Conservation (phyloP, 2,888 invertebrate genomes). For the Tillus elongatus region DNA sequence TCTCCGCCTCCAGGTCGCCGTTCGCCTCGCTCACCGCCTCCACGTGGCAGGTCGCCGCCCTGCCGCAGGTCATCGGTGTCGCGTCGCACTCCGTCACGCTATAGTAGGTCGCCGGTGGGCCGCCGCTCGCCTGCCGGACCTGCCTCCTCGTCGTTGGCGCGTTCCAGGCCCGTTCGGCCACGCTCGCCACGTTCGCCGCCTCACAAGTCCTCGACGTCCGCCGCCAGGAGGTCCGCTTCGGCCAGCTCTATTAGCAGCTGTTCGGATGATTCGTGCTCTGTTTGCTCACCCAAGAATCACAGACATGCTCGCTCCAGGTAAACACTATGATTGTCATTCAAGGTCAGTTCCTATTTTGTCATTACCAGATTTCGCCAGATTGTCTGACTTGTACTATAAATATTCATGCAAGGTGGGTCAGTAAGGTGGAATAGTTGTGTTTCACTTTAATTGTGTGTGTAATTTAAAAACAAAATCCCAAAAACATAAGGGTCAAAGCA, state of each 20-base stretch:
- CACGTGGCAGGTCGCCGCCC: constrained; percentile 26
- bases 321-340: too few species aligned
- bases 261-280: constrained; percentile 75
- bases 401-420: too few species aligned
- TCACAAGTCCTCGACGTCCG: constrained; percentile 31
- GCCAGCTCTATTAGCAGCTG: constrained; percentile 73
- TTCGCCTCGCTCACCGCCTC: constrained; percentile 27
- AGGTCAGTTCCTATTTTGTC: too few species aligned
- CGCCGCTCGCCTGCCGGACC: constrained; percentile 22
- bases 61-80: too few species aligned
- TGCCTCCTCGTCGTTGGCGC: constrained; percentile 22
- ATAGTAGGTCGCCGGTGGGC: constrained; percentile 25
- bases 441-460: too few species aligned
- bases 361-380: too few species aligned
- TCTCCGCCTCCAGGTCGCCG: constrained; percentile 21
- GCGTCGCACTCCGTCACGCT: constrained; percentile 28
- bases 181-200: constrained; percentile 14
- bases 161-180: constrained; percentile 19
- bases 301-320: constrained; percentile 35
- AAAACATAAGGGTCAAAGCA: too few species aligned
- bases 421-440: too few species aligned
- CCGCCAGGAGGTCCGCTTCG: constrained; percentile 48
- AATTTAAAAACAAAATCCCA: too few species aligned
- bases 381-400: too few species aligned
- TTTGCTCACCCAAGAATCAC: constrained; percentile 60